These are phyloP conservation scores for Corella eumyota DNA, from an alignment of 23 tunicate genomes.

Conservation along the genomic window DNA sequence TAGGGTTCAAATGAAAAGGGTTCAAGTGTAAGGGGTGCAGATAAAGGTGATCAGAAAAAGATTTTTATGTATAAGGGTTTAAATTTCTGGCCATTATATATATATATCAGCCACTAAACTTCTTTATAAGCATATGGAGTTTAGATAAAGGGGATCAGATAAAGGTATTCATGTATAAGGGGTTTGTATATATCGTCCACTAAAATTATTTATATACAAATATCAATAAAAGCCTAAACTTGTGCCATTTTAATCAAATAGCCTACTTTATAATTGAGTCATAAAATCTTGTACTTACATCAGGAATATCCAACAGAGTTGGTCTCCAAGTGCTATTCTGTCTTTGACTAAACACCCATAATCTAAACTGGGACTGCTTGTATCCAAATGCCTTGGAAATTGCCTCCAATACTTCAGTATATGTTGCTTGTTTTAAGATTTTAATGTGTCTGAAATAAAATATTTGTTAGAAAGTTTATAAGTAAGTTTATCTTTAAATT, in stretches of 20 bases:
- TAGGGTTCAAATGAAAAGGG: no score
- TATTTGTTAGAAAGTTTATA: not conserved
- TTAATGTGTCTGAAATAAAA: slow-evolving; percentile 40
- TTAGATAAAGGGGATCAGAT: no score
- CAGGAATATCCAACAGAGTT: slow-evolving; percentile 50
- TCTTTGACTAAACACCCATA: slow-evolving; percentile 81
- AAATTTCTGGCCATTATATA: no score
- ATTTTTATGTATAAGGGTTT: no score
- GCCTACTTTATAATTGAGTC: not conserved
- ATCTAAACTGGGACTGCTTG: slow-evolving; percentile 39
- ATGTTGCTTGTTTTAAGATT: slow-evolving; percentile 39
- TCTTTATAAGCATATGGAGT: not conserved
- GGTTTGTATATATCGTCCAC: no score
- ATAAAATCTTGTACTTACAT: no score
- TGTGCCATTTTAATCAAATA: no score
- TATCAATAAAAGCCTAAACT: not conserved
- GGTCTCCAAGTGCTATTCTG: slow-evolving; percentile 79
- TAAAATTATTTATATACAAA: not conserved
- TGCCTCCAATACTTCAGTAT: slow-evolving; percentile 25
- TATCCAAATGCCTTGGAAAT: slow-evolving; percentile 60
- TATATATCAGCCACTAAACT: no score
- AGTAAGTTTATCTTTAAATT: no score
- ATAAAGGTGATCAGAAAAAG: no score
- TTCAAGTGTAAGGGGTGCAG: no score
- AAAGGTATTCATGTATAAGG: no score